phyloP scores from a whole-genome alignment of 2,797 vertebrate species.

The Notolepis coatsorum region DNA sequence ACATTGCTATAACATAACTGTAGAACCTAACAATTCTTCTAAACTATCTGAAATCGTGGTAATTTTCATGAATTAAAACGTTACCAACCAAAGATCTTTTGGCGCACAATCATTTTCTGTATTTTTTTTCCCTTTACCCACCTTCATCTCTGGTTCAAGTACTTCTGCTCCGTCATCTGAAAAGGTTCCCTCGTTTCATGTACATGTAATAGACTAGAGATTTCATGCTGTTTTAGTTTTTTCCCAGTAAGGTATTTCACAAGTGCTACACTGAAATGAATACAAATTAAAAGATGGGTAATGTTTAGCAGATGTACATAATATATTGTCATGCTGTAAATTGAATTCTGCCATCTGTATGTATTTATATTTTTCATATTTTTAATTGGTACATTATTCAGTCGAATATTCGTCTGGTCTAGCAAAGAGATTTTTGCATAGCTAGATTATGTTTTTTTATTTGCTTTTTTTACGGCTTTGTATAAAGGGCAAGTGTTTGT shows the following conservation, averaged over 20 bases:
- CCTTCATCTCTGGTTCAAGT: no score
- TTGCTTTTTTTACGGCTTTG: conserved; percentile 53
- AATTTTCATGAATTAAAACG: no score
- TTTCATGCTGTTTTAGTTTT: conserved; percentile 50
- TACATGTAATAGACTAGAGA: conserved; percentile 25
- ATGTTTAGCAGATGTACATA: conserved; percentile 74
- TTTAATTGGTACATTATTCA: conserved; percentile 18
- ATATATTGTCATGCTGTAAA: conserved; percentile 62
- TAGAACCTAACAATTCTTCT: no score
- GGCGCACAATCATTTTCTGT: no score
- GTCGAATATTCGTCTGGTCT: conserved; percentile 33
- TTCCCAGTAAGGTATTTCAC: conserved; percentile 70
- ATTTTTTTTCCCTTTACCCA: no score
- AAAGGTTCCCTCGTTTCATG: conserved; percentile 28
- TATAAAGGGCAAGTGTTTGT: conserved; percentile 55
- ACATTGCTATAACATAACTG: no score
- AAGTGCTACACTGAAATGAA: conserved; percentile 83
- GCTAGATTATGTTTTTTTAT: conserved; percentile 13
- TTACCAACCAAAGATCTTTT: no score
- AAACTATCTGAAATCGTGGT: no score
- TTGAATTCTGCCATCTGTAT: conserved; percentile 50
- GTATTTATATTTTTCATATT: conserved; percentile 68
- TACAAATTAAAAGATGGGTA: conserved; percentile 57
- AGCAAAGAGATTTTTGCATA: conserved; percentile 27
- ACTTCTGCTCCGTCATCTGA: conserved; percentile 57